phyloP scores from a whole-genome alignment of 2,113 vertebrate genomes.

The Halcyon senegalensis region DNA sequence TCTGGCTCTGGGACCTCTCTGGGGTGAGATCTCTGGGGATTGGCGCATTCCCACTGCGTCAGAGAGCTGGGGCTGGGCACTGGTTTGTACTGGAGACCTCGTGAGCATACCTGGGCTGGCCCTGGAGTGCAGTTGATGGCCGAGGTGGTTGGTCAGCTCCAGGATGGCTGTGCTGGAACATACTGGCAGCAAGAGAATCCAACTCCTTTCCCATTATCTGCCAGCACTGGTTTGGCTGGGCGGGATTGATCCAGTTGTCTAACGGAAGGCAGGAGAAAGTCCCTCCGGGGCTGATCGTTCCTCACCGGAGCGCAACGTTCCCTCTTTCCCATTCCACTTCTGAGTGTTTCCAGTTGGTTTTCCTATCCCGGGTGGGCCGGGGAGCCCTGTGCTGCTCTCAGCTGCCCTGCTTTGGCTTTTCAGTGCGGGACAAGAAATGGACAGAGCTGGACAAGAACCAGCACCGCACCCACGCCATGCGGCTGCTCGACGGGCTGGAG shows the following conservation, averaged over 20 bases:
- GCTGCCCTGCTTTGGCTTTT: neutral
- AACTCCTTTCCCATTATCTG: neutral
- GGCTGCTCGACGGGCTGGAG: conserved; percentile 91
- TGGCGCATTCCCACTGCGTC: accelerated
- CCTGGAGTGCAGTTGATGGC: neutral
- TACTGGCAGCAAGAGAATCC: neutral
- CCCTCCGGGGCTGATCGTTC: accelerated
- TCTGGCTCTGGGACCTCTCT: too few relatives aligned
- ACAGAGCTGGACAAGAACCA: conserved; percentile 84
- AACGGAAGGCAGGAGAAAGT: neutral
- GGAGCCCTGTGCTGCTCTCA: neutral
- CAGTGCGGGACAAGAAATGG: conserved; percentile 92
- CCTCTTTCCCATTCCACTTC: accelerated
- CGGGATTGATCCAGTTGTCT: neutral
- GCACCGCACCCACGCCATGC: conserved; percentile 93
- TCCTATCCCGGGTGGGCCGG: neutral
- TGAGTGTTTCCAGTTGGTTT: neutral
- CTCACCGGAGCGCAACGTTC: neutral
- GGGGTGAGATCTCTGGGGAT: neutral
- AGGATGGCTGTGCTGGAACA: neutral
- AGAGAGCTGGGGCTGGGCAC: accelerated
- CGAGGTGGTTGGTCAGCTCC: accelerated
- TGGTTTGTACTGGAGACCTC: neutral
- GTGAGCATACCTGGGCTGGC: neutral
- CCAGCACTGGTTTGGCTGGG: neutral